phyloP scores from a whole-genome alignment of 2,113 vertebrate species.

The Oreochromis niloticus region DNA sequence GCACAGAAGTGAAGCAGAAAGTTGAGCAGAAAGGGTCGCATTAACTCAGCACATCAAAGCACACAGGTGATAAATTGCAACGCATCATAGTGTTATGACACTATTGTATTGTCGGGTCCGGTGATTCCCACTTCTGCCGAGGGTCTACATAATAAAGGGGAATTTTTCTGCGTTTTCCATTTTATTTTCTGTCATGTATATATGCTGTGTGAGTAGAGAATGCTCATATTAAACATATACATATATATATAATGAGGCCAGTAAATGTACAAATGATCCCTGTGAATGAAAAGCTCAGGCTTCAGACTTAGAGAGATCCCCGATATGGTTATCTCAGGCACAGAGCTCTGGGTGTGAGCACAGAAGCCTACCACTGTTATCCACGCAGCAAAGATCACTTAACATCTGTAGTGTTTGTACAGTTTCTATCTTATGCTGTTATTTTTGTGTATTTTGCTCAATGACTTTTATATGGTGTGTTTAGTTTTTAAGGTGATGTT shows the following conservation, averaged over 20 bases:
- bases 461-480: not conserved
- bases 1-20: not conserved
- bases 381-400: not conserved
- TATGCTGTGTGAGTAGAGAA: not conserved
- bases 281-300: not conserved
- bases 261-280: not conserved
- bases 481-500: not conserved
- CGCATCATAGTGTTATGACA: not conserved
- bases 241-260: not conserved
- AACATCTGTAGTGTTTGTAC: rapidly evolving
- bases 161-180: not conserved
- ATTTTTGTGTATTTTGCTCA: not conserved
- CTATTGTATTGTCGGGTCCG: not conserved
- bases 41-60: not conserved
- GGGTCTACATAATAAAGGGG: not conserved
- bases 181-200: not conserved
- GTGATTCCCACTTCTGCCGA: not conserved
- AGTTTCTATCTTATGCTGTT: not conserved
- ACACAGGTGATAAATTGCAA: not conserved
- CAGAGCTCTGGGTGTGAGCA: not conserved
- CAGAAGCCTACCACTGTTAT: not conserved
- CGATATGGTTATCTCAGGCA: not conserved
- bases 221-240: not conserved
- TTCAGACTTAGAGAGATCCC: not conserved
- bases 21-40: not conserved